phyloP scores from a whole-genome alignment of 2,888 invertebrate genomes.

The Andrena bucephala region DNA sequence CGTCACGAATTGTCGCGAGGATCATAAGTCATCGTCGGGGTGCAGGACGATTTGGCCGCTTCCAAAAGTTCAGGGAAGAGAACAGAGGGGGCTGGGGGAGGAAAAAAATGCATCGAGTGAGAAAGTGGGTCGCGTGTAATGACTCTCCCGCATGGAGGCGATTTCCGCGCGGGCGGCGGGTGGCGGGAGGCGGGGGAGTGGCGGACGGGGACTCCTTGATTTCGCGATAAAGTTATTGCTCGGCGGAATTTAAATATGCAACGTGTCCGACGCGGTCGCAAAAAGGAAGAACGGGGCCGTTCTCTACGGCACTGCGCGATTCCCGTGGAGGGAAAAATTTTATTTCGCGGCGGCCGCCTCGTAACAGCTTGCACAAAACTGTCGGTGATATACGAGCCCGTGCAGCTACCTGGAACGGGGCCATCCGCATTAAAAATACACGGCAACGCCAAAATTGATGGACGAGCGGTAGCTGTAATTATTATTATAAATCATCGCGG shows the following conservation, averaged over 20 bases:
- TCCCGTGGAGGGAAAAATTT: conserved; percentile 73
- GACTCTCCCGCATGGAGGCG: conserved; percentile 7
- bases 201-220: conserved; percentile 50
- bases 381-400: conserved; percentile 79
- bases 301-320: conserved; percentile 64
- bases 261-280: conserved; percentile 58
- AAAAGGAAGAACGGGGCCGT: conserved; percentile 30
- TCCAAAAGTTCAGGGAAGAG: neutral
- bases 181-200: neutral
- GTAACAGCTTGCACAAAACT: conserved; percentile 82
- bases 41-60: neutral
- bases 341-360: conserved; percentile 76
- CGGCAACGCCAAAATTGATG: conserved; percentile 75
- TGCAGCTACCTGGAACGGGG: conserved; percentile 73
- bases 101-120: neutral
- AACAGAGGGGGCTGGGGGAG: neutral
- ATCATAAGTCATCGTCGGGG: neutral
- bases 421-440: conserved; percentile 76
- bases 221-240: conserved; percentile 66
- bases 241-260: conserved; percentile 66
- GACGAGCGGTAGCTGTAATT: conserved; percentile 76
- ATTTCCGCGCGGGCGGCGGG: conserved; percentile 15
- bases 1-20: neutral
- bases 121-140: conserved; percentile 8
- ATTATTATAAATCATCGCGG: conserved; percentile 78